Conservation (phyloP, 2,888 invertebrate species). For the Altica lythri region DNA sequence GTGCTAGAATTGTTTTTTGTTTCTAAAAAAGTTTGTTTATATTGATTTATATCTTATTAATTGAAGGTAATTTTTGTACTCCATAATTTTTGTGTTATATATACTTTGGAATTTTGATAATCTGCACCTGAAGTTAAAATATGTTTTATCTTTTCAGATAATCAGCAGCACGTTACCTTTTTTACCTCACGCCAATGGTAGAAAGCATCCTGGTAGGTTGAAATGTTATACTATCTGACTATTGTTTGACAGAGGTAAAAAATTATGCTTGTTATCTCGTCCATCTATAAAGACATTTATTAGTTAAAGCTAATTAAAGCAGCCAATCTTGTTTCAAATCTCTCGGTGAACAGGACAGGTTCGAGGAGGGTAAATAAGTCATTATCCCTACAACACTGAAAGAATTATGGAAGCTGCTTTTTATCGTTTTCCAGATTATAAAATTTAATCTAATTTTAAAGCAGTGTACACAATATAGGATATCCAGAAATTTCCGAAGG, state of each 20-base stretch:
- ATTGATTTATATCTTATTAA: too few species aligned
- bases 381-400: too few species aligned
- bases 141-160: slow-evolving; percentile 16
- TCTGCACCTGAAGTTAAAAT: slow-evolving; percentile 4
- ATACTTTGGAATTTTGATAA: too few species aligned
- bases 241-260: slow-evolving; percentile 38
- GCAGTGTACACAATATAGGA: too few species aligned
- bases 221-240: slow-evolving; percentile 37
- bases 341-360: neutral
- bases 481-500: too few species aligned
- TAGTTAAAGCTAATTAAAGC: slow-evolving; percentile 35
- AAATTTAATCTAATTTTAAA: too few species aligned
- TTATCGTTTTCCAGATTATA: too few species aligned
- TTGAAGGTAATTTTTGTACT: too few species aligned
- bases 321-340: slow-evolving; percentile 33
- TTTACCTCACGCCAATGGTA: slow-evolving; percentile 28
- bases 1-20: too few species aligned
- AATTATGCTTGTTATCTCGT: slow-evolving; percentile 33
- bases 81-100: too few species aligned
- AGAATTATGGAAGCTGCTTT: too few species aligned
- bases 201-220: slow-evolving; percentile 32
- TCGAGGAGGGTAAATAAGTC: neutral
- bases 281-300: slow-evolving; percentile 38
- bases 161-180: slow-evolving; percentile 10
- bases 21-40: too few species aligned